Base-by-base conservation (phyloP, 2,797 vertebrate species). In the Peromyscus aztecus region DNA sequence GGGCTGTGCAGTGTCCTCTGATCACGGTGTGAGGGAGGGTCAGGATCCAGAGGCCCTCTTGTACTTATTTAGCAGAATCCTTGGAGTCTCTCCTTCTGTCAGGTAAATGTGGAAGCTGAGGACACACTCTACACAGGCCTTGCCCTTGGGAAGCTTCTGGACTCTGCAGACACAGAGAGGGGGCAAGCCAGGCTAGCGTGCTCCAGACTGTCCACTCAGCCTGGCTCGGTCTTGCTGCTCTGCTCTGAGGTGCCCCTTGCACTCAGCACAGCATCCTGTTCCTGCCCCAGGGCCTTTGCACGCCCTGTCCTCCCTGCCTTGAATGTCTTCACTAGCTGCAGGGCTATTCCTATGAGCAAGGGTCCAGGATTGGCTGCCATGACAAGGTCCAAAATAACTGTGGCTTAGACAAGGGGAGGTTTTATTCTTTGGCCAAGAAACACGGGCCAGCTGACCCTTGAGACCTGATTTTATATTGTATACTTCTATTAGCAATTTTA, bases 181-280 rank as follows among this genome's bases (percentile, higher is more conserved):
- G 40, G 40, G 24, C 13, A 3, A 67, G 27, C 55, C 49, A 29
- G 87, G 81, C 27, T 34, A 37, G 12, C 0, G 11, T 1, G 16
- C 21, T 61, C 49, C 0, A 0, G 49, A 34, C 31, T 1, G 2
- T 2, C 2, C 8, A 3, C 1, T 2, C 52, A 24, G 57, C 19
- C 8, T 27, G 10, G 59, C 9, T 12, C 21, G 11, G 63, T 19
- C 52, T 21, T 24, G 16, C 49, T 11, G 16, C 57, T 61, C 10
- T 40, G 37, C 55, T 14, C 37, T 14, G n/a, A 88, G 49, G n/a
- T 34, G 14, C 69, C 6, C 46, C 27, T 57, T 75, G 69, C 37
- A 23, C 69, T 75, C 17, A 34, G 52, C 52, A 40, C 24, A 17
- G 4, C 4, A 13, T 21, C 84, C 90, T 57, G 1, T 49, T 73